These are phyloP conservation scores for Meganola albula DNA, from an alignment of 2,888 invertebrate species.

Conservation along the genomic window DNA sequence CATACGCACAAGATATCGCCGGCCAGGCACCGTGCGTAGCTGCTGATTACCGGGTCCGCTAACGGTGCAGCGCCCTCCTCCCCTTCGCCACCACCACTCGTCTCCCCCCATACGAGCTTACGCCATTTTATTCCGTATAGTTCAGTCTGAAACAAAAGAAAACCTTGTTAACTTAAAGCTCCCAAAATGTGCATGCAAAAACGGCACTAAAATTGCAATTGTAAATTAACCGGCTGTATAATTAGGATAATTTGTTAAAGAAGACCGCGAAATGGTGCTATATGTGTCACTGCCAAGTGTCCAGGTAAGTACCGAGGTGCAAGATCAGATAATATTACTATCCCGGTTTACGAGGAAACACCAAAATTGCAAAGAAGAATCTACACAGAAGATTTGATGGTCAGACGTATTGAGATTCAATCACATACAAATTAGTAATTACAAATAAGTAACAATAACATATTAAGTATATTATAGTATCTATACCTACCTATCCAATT, in stretches of 20 bases:
- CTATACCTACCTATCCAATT: no score
- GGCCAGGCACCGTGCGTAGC: conserved; percentile 93
- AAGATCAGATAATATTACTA: no score
- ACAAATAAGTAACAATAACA: no score
- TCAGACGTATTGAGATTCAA: no score
- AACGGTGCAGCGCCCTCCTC: conserved; percentile 81
- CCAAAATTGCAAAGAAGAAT: no score
- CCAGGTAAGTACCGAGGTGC: conserved; percentile 46
- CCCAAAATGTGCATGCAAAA: conserved; percentile 13
- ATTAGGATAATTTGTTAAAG: conserved; percentile 26
- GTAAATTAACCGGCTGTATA: conserved; percentile 18
- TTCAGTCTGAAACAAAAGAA: conserved; percentile 88
- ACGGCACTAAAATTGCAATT: conserved; percentile 13
- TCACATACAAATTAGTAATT: no score
- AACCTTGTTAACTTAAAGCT: neutral
- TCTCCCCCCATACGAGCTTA: conserved; percentile 92
- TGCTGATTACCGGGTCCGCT: conserved; percentile 93
- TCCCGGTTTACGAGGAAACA: no score
- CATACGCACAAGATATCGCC: conserved; percentile 98
- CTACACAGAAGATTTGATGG: no score
- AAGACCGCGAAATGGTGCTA: conserved; percentile 46
- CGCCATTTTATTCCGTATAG: conserved; percentile 99
- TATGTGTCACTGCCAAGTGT: conserved; percentile 44
- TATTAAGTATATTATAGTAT: no score
- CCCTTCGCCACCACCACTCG: conserved; percentile 61